Evolutionary conservation across 2,797 vertebrate genomes (phyloP), one percentile per base, ranked within the genome.

Genomic region (Sebastes ruberrimus): DNA sequence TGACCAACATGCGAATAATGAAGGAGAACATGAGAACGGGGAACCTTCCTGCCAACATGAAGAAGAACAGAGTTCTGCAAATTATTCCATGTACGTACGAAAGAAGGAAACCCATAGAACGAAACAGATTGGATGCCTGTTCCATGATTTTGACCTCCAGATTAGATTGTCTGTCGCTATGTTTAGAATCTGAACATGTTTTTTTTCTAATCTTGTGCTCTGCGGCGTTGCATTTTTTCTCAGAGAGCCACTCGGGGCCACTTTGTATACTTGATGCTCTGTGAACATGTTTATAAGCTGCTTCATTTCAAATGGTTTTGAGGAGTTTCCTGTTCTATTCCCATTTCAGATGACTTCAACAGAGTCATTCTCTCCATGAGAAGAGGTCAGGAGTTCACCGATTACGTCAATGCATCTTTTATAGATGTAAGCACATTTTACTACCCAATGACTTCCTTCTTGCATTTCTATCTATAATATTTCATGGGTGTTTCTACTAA

Each of bases 351-450:
- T 86, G 98, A 99, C 87, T 99, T 99, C 88, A 99, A 99, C 65
- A 95, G 98, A 92, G 98, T 99, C 28, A 99, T 99, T 90, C 96
- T 99, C 7, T 98, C 98, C n/a, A 99, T 99, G 98, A 97, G 98
- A 77, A 94, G 98, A 93, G 98, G 98, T 2, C 98, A 99, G 49
- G 98, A 99, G 86, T 97, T 96, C 83, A 99, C 98, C 0, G 98
- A 99, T 88, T 99, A 99, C 86, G 93, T 99, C 95, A 99, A 99
- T 16, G 98, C 98, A 0, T 98, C 98, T 74, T 99, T 99, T 86
- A 99, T 99, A 82, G 98, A 99, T 3, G 98, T 99, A 91, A 81
- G 98, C 92, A 56, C 3, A 2, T 49, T 81, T 2, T 20, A 18
- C 49, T n/a, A 5, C 10, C 1, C 10, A 2, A 35, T 20, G 0